phyloP scores from a whole-genome alignment of 2,888 invertebrate species.

The Sturmia bella region DNA sequence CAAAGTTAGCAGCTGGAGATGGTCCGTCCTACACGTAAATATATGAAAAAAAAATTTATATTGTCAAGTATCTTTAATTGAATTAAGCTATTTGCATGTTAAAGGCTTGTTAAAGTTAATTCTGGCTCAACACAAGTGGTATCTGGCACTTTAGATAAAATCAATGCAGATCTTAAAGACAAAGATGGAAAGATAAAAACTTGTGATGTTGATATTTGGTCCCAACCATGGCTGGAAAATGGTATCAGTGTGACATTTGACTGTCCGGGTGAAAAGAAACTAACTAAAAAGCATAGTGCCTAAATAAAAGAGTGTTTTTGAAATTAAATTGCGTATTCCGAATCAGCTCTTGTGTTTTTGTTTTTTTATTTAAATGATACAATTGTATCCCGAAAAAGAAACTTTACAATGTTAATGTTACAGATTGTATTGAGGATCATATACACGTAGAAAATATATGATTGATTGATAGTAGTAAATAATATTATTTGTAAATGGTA shows the following conservation, averaged over 20 bases:
- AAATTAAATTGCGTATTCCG: neutral
- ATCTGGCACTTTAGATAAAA: slow-evolving; percentile 67
- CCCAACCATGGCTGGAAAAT: slow-evolving; percentile 72
- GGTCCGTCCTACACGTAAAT: slow-evolving; percentile 55
- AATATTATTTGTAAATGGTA: no score
- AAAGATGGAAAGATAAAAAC: slow-evolving; percentile 61
- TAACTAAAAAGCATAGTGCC: slow-evolving; percentile 68
- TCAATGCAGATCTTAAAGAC: slow-evolving; percentile 71
- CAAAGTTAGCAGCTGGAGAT: slow-evolving; percentile 49
- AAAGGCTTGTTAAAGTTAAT: slow-evolving; percentile 53
- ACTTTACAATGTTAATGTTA: no score
- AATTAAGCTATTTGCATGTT: neutral
- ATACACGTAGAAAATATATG: no score
- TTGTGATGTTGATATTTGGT: slow-evolving; percentile 73
- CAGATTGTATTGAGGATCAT: no score
- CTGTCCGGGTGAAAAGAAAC: slow-evolving; percentile 69
- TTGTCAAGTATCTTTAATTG: neutral
- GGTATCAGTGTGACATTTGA: slow-evolving; percentile 72
- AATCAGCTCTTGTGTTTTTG: no score
- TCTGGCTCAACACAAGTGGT: slow-evolving; percentile 69
- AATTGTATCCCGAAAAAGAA: no score
- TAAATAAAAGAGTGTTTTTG: slow-evolving; percentile 2
- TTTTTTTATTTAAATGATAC: no score
- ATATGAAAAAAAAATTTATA: neutral
- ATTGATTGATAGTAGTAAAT: no score